These are phyloP conservation scores for Carettochelys insculpta DNA, from an alignment of 2,113 vertebrate genomes.

Conservation along the genomic window DNA sequence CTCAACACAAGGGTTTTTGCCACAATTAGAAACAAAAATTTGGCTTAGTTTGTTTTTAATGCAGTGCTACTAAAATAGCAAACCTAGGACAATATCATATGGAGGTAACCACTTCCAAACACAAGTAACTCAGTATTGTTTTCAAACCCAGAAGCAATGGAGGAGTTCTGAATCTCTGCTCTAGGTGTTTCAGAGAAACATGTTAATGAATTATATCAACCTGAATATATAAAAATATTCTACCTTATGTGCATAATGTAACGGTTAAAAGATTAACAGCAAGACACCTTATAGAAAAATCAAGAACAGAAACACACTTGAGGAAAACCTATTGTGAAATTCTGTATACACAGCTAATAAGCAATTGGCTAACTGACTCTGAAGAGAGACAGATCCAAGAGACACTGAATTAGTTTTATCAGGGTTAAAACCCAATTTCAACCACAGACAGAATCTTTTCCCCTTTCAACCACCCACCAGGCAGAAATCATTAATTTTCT, in stretches of 20 bases:
- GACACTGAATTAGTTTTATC: neutral
- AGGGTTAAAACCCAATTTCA: neutral
- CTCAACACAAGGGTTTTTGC: neutral
- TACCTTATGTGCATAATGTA: neutral
- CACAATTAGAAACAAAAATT: neutral
- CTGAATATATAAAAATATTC: neutral
- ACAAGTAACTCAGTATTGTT: conserved; percentile 27
- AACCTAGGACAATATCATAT: neutral
- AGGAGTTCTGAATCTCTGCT: conserved; percentile 15
- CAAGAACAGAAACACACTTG: neutral
- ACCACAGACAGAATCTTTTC: neutral
- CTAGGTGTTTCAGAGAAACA: neutral
- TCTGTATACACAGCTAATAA: neutral
- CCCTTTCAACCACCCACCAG: neutral
- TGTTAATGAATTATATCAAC: conserved; percentile 27
- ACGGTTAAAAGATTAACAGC: neutral
- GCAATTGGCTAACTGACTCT: accelerated
- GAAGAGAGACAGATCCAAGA: neutral
- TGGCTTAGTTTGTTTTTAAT: neutral
- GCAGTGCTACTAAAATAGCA: neutral
- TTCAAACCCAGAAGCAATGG: conserved; percentile 28
- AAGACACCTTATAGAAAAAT: neutral
- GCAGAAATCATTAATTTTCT: neutral
- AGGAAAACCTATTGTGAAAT: neutral
- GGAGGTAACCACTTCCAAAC: conserved; percentile 6